Base-by-base conservation (phyloP, 2,888 invertebrate genomes). In the Volucella zonaria region DNA sequence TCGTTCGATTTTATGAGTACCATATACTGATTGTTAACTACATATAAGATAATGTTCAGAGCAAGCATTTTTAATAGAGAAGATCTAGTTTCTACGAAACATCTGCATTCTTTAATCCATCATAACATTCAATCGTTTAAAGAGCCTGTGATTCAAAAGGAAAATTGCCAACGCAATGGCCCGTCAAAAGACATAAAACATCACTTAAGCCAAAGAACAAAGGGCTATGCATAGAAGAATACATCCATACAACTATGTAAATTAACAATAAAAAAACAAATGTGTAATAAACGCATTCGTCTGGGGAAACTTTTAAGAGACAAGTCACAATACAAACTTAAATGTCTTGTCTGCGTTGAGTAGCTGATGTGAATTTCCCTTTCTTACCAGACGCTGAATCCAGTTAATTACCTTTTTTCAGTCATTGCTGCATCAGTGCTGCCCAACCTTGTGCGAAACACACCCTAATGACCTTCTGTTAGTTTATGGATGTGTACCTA, bases 401-500 rank as follows among this genome's bases (percentile, higher is more conserved):
- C 59, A 59, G 8, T 77, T 68, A 76, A 76, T 76, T 76, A 67
- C 52, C 68, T 45, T 18, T 42, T 52, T 43, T 9, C 59, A 76
- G 51, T 12, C 42, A 45, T 43, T n/a, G 54, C 9, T 67, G 76
- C 59, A 67, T 59, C 67, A 67, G 40, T 40, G 38, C 14, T 52
- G 68, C 52, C 61, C 47, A 77, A 54, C 76, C 68, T 64, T 71
- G 47, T 64, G 23, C 43, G 15, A 2, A 58, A 62, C 77, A 64
- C 77, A 62, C 77, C 77, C 68, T 77, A 61, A 77, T 77, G 77
- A 68, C 77, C 77, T 77, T 77, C 77, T 12, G 15, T n/a, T n/a
- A 40, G 23, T 18, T 62, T 61, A 56, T 62, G 40, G 18, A 62
- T 56, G 23, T 11, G 23, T 49, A 62, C 70, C 70, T 71, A 70